Conservation (phyloP, 2,888 invertebrate genomes). For the Plebejus argus region DNA sequence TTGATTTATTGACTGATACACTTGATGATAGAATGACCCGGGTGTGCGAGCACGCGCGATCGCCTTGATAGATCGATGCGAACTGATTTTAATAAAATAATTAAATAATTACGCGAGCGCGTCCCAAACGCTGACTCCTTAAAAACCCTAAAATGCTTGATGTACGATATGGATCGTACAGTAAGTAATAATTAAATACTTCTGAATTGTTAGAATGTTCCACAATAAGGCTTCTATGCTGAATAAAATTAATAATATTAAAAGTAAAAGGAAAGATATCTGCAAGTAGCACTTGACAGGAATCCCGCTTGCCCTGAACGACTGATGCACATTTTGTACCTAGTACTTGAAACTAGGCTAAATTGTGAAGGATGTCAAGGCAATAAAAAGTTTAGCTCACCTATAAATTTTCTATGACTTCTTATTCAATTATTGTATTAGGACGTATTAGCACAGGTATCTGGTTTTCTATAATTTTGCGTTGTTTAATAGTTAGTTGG, state of each 20-base stretch:
- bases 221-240: background rate
- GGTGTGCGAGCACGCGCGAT: no score
- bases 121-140: no score
- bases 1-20: no score
- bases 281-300: conserved; percentile 38
- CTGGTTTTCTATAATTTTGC: background rate
- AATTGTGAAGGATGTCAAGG: conserved; percentile 20
- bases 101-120: no score
- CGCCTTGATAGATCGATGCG: no score
- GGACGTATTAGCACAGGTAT: no score
- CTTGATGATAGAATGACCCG: no score
- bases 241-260: conserved; percentile 18
- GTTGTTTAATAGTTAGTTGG: background rate
- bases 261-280: background rate
- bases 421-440: conserved; percentile 17
- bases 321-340: background rate
- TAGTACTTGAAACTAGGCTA: conserved; percentile 16
- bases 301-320: conserved; percentile 37
- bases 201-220: background rate
- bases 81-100: no score
- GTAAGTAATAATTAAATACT: background rate
- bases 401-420: conserved; percentile 22
- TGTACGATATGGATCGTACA: no score
- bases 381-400: background rate
- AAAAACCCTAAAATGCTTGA: no score